Percentiles rank a stretch among this genome's conserved stretches.
Conservation (phyloP, 2,113 vertebrate species). For the Poecile atricapillus region DNA sequence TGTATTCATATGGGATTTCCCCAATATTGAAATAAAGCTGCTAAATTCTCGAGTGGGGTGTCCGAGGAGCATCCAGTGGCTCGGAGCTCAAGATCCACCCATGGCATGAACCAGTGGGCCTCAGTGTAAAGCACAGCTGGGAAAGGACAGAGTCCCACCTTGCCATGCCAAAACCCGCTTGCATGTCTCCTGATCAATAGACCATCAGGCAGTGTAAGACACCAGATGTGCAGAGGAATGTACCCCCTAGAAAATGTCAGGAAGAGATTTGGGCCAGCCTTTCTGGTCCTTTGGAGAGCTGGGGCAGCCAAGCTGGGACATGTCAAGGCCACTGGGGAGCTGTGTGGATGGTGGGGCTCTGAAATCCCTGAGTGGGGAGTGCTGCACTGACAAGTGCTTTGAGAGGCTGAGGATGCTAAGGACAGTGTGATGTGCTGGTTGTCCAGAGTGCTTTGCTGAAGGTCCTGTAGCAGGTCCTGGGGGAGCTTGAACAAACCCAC, state of each 20-base stretch:
- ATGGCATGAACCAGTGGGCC: background rate
- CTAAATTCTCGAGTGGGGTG: background rate
- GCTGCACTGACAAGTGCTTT: background rate
- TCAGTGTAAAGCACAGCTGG: background rate
- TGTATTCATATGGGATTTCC: background rate
- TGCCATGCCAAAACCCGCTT: background rate
- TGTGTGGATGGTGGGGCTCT: background rate
- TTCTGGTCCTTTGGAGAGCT: background rate
- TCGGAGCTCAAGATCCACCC: background rate
- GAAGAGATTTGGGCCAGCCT: background rate
- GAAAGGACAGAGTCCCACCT: background rate
- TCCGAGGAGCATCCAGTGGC: background rate
- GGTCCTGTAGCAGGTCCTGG: background rate
- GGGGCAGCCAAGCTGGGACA: background rate
- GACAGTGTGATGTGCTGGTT: accelerated
- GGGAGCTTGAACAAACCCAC: background rate
- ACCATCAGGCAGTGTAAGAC: background rate
- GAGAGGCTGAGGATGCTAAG: background rate
- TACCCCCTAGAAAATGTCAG: background rate
- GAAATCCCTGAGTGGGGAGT: background rate
- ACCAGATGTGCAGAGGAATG: background rate
- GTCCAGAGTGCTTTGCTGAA: accelerated
- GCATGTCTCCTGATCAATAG: background rate
- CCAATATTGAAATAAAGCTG: background rate
- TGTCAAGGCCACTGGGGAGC: background rate